phyloP scores from a whole-genome alignment of 2,113 vertebrate genomes.

The Macaca fascicularis region T2T-MFA8v1.1 NC_088380.1:4188001-4188500 shows the following conservation, averaged over 20 bases:
- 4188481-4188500: too few relatives aligned
- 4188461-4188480: rapidly evolving
- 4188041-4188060: background rate
- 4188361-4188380: rapidly evolving
- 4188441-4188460: rapidly evolving
- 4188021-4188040: too few relatives aligned
- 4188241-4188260: rapidly evolving
- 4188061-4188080: rapidly evolving
- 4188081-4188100: rapidly evolving
- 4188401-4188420: rapidly evolving
- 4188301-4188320: rapidly evolving
- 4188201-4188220: rapidly evolving
- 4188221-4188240: rapidly evolving
- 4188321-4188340: rapidly evolving
- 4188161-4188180: too few relatives aligned
- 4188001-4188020: background rate
- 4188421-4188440: rapidly evolving
- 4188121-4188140: rapidly evolving
- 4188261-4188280: rapidly evolving
- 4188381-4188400: rapidly evolving
- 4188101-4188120: rapidly evolving
- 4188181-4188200: rapidly evolving
- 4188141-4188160: rapidly evolving
- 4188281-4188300: rapidly evolving
- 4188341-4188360: rapidly evolving